A percentile compares a stretch with the other conserved stretches of the same genome.
These are phyloP conservation scores for Tachina grossa DNA, from an alignment of 2,888 invertebrate genomes.

Conservation along the genomic window DNA sequence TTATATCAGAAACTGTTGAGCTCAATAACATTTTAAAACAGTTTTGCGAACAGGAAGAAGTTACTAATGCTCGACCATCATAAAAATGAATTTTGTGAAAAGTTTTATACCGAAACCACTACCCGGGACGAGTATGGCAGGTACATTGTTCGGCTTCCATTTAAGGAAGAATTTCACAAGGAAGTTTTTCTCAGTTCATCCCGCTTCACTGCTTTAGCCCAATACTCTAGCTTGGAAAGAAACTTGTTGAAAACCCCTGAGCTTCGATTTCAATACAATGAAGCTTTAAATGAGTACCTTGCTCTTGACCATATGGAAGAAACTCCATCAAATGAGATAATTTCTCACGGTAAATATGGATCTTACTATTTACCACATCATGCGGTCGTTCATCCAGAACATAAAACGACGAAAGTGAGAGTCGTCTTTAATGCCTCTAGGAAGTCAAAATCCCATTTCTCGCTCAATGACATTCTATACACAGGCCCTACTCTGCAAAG, in stretches of 20 bases:
- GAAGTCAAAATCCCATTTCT: neutral
- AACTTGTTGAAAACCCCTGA: neutral
- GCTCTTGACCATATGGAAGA: neutral
- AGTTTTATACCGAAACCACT: neutral
- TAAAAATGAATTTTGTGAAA: neutral
- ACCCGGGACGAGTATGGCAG: neutral
- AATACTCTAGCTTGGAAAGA: neutral
- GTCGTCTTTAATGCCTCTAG: neutral
- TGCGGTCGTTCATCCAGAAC: neutral
- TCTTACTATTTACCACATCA: neutral
- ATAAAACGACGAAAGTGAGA: neutral
- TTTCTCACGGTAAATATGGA: neutral
- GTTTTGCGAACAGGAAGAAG: neutral
- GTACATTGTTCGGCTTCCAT: neutral
- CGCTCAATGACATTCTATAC: neutral
- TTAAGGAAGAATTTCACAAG: neutral
- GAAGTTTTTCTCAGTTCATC: no score
- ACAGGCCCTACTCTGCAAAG: neutral
- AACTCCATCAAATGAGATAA: neutral
- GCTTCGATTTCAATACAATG: neutral
- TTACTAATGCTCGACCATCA: neutral
- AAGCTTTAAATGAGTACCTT: conserved; percentile 1
- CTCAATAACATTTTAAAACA: neutral
- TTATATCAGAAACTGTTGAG: neutral
- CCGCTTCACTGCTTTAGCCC: no score